Evolutionary conservation across 2,113 vertebrate species (phyloP).

Genomic region (Peromyscus leucopus): DNA sequence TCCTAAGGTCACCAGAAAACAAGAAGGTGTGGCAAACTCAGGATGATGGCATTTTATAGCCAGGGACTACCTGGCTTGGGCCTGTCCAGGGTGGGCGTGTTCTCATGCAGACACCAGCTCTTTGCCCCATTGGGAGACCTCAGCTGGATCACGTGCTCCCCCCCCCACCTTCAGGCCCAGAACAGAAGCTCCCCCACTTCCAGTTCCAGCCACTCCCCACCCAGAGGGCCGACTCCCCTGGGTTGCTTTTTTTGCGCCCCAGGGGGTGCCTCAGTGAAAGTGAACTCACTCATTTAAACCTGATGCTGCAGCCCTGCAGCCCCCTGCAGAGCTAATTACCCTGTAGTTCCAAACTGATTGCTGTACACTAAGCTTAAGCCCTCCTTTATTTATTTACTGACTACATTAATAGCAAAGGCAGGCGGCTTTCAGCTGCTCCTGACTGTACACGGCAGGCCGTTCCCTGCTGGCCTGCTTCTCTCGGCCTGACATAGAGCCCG

Average conservation of each 20-base stretch:
- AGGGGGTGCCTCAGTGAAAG: constrained; percentile 86
- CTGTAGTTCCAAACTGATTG: constrained; percentile 89
- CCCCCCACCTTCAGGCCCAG: background rate
- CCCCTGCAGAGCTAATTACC: constrained; percentile 90
- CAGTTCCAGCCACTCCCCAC: rapidly evolving
- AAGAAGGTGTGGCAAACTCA: background rate
- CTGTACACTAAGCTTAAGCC: constrained; percentile 89
- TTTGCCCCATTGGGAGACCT: rapidly evolving
- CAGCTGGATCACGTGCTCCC: no score
- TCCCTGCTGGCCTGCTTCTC: background rate
- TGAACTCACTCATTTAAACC: constrained; percentile 89
- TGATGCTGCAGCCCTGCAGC: constrained; percentile 85
- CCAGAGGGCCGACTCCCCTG: background rate
- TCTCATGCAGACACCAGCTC: background rate
- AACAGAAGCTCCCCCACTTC: background rate
- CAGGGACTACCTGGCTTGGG: background rate
- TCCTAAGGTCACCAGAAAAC: background rate
- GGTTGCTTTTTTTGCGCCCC: constrained; percentile 69
- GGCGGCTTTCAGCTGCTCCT: constrained; percentile 70
- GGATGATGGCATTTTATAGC: background rate
- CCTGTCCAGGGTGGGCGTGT: rapidly evolving
- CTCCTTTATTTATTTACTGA: constrained; percentile 92
- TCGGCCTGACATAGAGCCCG: background rate
- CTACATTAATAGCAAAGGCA: constrained; percentile 88
- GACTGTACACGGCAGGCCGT: background rate